Base-by-base conservation (phyloP, 2,888 invertebrate genomes). In the Apodemia duryi region DNA sequence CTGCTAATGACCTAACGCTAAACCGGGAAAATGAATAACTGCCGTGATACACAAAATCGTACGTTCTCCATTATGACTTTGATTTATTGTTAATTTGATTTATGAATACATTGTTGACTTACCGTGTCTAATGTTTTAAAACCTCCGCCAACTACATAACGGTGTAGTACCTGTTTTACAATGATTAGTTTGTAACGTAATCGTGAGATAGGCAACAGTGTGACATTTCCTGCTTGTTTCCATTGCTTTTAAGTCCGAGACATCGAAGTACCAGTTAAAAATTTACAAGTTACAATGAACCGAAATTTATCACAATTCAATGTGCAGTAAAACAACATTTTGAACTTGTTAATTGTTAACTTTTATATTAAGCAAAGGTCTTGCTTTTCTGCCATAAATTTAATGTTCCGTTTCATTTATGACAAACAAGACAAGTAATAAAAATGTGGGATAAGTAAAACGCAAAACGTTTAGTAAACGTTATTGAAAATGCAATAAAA, bases 11-110 rank as follows among this genome's bases (percentile, higher is more conserved):
- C 29, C 67, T 51, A 67, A 60, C 61, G 62, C 63, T 49, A 63
- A 54, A 54, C 57, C 64, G 60, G 65, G 51, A 65, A 67, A 65
- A 65, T 67, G 65, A 68, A 67, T 68, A 67, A 67, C 41, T 28
- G 63, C 66, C 11, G 29, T 43, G 65, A 65, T 65, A 63, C 64
- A 67, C 65, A 63, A 60, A 67, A 65, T 68, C 65, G 57, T 68
- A 68, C 57, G 32, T 57, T 57, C 32, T 63, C 65, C 63, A 63
- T 67, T 62, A 64, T 67, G 64, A 61, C 63, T 61, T 64, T 64
- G 64, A 69, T 69, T 67, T 69, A 67, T 69, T 69, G 66, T 63
- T 38, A 43, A 54, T 28, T 57, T 67, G 68, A 66, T 64, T 64
- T 64, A 64, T 64, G 51, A 63, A 46, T 46, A 57, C 13, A 57